These are phyloP conservation scores for Desmophyllum pertusum DNA, from an alignment of 92 coral and sea anemone genomes.

Conservation along the genomic window DNA sequence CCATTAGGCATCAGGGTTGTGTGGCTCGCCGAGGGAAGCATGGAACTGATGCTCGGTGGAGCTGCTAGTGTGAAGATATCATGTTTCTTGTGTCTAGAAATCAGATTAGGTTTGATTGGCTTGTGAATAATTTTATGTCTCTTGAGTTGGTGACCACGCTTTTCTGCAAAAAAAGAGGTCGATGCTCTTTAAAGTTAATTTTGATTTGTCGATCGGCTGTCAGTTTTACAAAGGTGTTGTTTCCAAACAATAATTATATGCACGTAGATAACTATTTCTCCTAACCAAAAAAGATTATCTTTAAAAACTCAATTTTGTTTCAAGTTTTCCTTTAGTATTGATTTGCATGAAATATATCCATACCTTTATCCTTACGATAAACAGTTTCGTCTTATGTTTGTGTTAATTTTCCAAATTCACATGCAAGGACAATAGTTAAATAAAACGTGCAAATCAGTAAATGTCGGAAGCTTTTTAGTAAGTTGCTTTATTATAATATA, in stretches of 20 bases:
- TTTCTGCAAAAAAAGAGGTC: slow-evolving; percentile 2
- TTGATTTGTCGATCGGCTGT: background rate
- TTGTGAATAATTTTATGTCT: background rate
- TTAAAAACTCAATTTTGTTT: background rate
- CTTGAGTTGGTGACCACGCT: background rate
- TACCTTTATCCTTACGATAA: background rate
- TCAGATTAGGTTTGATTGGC: slow-evolving; percentile 12
- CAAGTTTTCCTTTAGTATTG: background rate
- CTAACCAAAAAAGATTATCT: background rate
- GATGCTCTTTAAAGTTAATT: background rate
- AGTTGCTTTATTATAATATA: background rate
- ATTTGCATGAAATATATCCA: background rate
- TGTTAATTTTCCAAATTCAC: background rate
- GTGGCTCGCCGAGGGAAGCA: slow-evolving; percentile 55
- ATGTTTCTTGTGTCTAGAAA: slow-evolving; percentile 30
- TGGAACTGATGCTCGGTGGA: slow-evolving; percentile 55
- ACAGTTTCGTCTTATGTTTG: background rate
- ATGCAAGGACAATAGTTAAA: background rate
- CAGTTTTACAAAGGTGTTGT: background rate
- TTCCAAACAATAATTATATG: background rate
- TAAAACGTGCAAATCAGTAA: background rate
- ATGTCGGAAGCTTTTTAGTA: background rate
- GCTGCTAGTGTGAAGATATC: slow-evolving; percentile 43
- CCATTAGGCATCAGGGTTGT: slow-evolving; percentile 68
- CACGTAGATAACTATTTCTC: background rate